Evolutionary conservation across 2,888 invertebrate genomes (phyloP), one percentile per base, ranked within the genome.

Genomic region (Monoplex corrugatus): DNA sequence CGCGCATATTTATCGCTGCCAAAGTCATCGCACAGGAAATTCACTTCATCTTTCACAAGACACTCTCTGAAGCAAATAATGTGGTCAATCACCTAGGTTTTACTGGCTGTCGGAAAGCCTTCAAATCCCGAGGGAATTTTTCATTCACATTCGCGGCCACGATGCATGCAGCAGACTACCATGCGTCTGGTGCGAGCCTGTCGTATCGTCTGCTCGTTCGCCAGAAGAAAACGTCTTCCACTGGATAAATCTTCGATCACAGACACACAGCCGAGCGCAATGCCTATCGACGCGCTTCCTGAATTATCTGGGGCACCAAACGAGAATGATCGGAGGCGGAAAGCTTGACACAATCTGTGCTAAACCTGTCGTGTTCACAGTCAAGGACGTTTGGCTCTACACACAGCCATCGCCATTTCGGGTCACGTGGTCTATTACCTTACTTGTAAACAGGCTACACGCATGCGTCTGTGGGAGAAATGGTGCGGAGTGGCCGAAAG

Each of bases 381-480:
- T 40, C 78, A 40, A 40, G 40, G 78, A 78, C 78, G 40, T 78
- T 78, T 78, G 78, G 19, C 19, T 38, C 40, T 40, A 2, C n/a
- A 2, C n/a, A 78, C 78, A 78, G 40, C 78, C 78, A 40, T 78
- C 78, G 78, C 78, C 78, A 78, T 78, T 78, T 23, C 78, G 23
- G n/a, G 23, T 78, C 78, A 78, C 78, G 78, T 78, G 78, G 78
- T 78, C 78, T 78, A 40, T 72, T 72, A 35, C 10, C 72, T 35
- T 72, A 72, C 72, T 35, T 35, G 50, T 50, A 50, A 50, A 50
- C 50, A 63, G 16, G 8, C 63, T 19, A 40, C 78, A 78, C 78
- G 78, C 78, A 78, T 78, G 78, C 78, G 78, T 78, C 78, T 40
- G 78, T 19, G 50, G 38, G 78, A 72, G 5, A 72, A 13, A 13